phyloP scores from a whole-genome alignment of 1,140 invertebrate species.

The Penaeus vannamei region DNA sequence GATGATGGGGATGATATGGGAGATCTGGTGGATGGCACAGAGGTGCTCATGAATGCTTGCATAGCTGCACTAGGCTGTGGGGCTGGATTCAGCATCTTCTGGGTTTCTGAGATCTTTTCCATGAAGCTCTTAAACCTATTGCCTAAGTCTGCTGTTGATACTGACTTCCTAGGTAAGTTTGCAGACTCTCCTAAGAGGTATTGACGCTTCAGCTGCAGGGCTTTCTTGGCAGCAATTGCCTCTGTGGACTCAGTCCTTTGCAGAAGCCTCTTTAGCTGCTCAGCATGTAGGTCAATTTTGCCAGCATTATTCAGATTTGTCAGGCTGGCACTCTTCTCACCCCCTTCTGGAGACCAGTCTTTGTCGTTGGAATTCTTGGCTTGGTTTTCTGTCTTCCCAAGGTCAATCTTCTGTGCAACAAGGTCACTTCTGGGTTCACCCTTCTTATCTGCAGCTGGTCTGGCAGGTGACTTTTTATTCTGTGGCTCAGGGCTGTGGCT shows the following conservation, averaged over 20 bases:
- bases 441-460: neutral
- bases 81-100: conserved; percentile 87
- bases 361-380: neutral
- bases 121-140: conserved; percentile 86
- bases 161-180: conserved; percentile 78
- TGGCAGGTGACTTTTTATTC: neutral
- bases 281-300: conserved; percentile 52
- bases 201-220: conserved; percentile 86
- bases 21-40: conserved; percentile 38
- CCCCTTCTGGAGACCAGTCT: conserved; percentile 43
- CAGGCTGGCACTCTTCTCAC: conserved; percentile 63
- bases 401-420: conserved; percentile 37
- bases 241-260: conserved; percentile 88
- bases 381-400: conserved; percentile 17
- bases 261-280: conserved; percentile 72
- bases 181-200: conserved; percentile 77
- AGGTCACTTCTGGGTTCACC: conserved; percentile 42
- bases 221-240: conserved; percentile 87
- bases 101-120: conserved; percentile 88
- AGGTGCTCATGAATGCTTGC: conserved; percentile 77
- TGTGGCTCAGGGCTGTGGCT: conserved; percentile 47
- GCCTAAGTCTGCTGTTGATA: conserved; percentile 87
- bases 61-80: conserved; percentile 82
- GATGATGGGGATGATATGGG: conserved; percentile 53
- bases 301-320: conserved; percentile 57